Conservation (phyloP, 2,113 vertebrate genomes). For the Carassius auratus region DNA sequence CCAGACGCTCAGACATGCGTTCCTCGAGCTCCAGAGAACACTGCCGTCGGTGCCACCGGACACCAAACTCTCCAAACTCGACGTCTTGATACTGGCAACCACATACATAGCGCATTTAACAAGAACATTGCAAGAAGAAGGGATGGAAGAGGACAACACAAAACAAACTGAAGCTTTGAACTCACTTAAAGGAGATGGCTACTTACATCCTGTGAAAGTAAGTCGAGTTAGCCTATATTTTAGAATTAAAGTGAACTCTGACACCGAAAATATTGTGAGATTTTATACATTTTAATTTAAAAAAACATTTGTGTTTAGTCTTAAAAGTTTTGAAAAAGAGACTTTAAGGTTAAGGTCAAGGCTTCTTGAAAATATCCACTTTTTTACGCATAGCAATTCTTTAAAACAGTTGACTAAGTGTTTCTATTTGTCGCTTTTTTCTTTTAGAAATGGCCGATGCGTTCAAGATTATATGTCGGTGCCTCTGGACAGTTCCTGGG, state of each 20-base stretch:
- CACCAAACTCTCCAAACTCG: slow-evolving; percentile 98
- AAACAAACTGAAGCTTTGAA: slow-evolving; percentile 78
- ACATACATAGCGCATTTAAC: slow-evolving; percentile 98
- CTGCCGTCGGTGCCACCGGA: slow-evolving; percentile 94
- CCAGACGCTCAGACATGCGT: slow-evolving; percentile 93
- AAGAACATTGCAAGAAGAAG: slow-evolving; percentile 92
- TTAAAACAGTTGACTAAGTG: background rate
- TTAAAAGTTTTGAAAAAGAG: background rate
- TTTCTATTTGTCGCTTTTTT: slow-evolving; percentile 26
- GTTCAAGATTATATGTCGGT: slow-evolving; percentile 94
- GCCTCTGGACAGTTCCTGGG: slow-evolving; percentile 93
- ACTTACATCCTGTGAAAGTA: slow-evolving; percentile 98
- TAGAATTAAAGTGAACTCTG: background rate
- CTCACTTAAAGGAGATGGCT: slow-evolving; percentile 89
- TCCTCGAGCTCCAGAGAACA: slow-evolving; percentile 93
- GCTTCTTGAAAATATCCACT: background rate
- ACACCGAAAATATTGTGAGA: background rate
- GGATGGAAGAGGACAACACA: slow-evolving; percentile 74
- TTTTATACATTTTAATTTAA: background rate
- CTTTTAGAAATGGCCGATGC: slow-evolving; percentile 98
- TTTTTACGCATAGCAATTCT: background rate
- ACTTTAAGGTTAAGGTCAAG: background rate
- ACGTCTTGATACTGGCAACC: slow-evolving; percentile 95
- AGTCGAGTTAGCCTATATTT: slow-evolving; percentile 48
- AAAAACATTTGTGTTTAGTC: background rate